Percentiles rank a stretch among this genome's conserved stretches.
Conservation (phyloP, 2,888 invertebrate genomes). For the Choreutis nemorana region DNA sequence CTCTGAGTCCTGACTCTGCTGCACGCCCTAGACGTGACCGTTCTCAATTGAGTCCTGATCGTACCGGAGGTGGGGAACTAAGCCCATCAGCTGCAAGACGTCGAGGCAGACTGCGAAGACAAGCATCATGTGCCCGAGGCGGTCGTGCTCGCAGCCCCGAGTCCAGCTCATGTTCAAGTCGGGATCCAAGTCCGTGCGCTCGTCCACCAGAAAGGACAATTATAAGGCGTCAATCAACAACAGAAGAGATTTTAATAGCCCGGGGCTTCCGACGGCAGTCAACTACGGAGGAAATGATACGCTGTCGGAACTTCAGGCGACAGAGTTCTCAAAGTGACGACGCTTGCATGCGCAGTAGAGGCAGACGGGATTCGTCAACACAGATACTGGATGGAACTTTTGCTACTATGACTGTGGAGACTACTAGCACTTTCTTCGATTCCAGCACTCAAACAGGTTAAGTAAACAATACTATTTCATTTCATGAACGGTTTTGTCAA, state of each 20-base stretch:
- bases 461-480: slow-evolving; percentile 19
- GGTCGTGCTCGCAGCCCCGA: slow-evolving; percentile 71
- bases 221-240: slow-evolving; percentile 87
- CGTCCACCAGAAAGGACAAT: slow-evolving; percentile 72
- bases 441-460: slow-evolving; percentile 93
- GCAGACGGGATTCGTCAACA: slow-evolving; percentile 84
- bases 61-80: slow-evolving; percentile 80
- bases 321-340: slow-evolving; percentile 92
- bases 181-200: slow-evolving; percentile 85
- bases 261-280: slow-evolving; percentile 89
- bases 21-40: slow-evolving; percentile 79
- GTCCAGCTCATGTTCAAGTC: slow-evolving; percentile 78
- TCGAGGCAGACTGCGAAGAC: slow-evolving; percentile 74
- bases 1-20: slow-evolving; percentile 90
- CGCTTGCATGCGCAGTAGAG: slow-evolving; percentile 71
- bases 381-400: slow-evolving; percentile 92
- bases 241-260: slow-evolving; percentile 90
- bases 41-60: slow-evolving; percentile 81
- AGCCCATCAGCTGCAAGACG: slow-evolving; percentile 78
- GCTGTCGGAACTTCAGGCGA: slow-evolving; percentile 89
- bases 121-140: slow-evolving; percentile 78
- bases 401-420: slow-evolving; percentile 92
- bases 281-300: slow-evolving; percentile 92
- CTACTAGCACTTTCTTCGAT: slow-evolving; percentile 91
- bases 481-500: background rate